Percentiles rank a stretch among this genome's conserved stretches.
These are phyloP conservation scores for Gymnoscopelus microlampas DNA, from an alignment of 2,797 vertebrate genomes.

Conservation along the genomic window DNA sequence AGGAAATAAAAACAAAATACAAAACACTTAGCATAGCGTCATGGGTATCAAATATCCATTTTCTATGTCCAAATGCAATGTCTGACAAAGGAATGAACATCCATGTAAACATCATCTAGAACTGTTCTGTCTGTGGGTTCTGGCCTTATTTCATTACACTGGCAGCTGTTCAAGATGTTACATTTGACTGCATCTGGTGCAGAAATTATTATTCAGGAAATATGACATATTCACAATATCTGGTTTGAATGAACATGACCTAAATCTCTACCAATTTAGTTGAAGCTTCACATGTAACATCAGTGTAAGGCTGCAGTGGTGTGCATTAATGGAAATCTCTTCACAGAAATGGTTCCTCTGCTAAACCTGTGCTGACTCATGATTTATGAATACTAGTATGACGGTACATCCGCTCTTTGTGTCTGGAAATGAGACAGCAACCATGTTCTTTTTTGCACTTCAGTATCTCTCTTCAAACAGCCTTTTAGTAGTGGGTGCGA, in stretches of 20 bases:
- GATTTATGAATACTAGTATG: constrained; percentile 35
- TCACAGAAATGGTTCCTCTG: constrained; percentile 45
- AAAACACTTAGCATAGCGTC: too few species aligned
- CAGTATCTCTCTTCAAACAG: constrained; percentile 11
- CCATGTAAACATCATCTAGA: too few species aligned
- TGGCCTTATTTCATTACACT: too few species aligned
- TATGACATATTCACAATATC: constrained; percentile 13
- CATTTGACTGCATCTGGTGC: neutral
- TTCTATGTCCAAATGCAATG: too few species aligned
- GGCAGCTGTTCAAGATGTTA: too few species aligned
- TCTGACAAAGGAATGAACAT: too few species aligned
- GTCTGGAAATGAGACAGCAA: constrained; percentile 23
- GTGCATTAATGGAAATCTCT: constrained; percentile 53
- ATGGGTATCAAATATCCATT: too few species aligned
- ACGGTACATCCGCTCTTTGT: constrained; percentile 58
- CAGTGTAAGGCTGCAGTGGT: constrained; percentile 35
- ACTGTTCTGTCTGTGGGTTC: too few species aligned
- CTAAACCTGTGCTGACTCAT: constrained; percentile 65
- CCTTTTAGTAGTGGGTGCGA: neutral
- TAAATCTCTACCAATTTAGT: constrained; percentile 42
- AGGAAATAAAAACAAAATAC: too few species aligned
- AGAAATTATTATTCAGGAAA: constrained; percentile 31
- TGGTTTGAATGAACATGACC: constrained; percentile 23
- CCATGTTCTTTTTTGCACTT: constrained; percentile 6
- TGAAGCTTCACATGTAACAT: constrained; percentile 29